A percentile compares a stretch with the other conserved stretches of the same genome.
Evolutionary conservation across 2,113 vertebrate species (phyloP).

Genomic region (Scomber scombrus): DNA sequence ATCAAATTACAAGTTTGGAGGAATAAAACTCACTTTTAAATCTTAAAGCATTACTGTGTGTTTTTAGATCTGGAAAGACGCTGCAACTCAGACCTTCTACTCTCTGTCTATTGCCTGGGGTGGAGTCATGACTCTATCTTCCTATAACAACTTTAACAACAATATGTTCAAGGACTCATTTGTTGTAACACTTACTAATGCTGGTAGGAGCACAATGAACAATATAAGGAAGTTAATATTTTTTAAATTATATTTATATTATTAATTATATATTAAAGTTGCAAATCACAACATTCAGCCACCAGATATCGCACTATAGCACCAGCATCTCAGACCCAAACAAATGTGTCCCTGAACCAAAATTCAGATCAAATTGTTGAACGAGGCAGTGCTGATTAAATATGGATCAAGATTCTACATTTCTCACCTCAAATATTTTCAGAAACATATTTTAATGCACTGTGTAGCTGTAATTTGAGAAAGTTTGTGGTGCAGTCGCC

Average conservation of each 20-base stretch:
- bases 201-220: conserved; percentile 65
- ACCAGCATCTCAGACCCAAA: no score
- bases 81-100: conserved; percentile 96
- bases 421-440: no score
- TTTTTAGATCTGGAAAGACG: conserved; percentile 95
- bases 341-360: no score
- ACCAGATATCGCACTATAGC: no score
- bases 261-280: no score
- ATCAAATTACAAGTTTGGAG: neutral
- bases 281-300: no score
- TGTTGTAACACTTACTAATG: conserved; percentile 91
- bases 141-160: conserved; percentile 96
- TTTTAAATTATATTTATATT: neutral
- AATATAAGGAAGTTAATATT: rapidly evolving
- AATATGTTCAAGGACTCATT: conserved; percentile 93
- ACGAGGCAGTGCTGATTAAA: no score
- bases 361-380: no score
- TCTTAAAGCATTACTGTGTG: neutral
- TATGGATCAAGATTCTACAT: no score
- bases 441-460: no score
- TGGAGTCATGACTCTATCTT: conserved; percentile 92
- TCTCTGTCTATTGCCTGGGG: conserved; percentile 94
- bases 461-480: no score
- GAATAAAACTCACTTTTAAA: neutral
- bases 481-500: no score